Evolutionary conservation across 2,113 vertebrate genomes (phyloP), one percentile per base, ranked within the genome.

Genomic region (Neofelis nebulosa): DNA sequence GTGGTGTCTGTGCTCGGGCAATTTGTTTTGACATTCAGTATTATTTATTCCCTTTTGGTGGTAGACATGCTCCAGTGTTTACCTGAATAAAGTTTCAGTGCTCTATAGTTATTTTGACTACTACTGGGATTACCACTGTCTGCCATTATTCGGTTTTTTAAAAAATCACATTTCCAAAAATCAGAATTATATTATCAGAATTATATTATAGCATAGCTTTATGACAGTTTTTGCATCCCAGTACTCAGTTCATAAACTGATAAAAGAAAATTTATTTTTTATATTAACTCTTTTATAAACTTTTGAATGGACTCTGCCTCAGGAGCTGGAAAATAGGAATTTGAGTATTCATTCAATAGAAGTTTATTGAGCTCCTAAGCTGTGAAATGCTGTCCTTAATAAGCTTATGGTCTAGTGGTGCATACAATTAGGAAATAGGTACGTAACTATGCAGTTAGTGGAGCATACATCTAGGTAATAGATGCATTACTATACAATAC

Each of bases 1-100:
- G 81, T 65, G 83, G 63, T 89, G 80, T 71, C 82, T 89, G 50
- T 66, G 73, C 83, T 94, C 4, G 0, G 38, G 78, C 78, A 96
- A 95, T 95, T 95, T 97, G 82, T 97, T 96, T 78, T 96, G 95
- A 87, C 73, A 91, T 92, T 94, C 29, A 73, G 38, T 69, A 95
- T 95, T 95, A 94, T 96, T 96, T 94, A 97, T 95, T 83, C 81
- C 95, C 45, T 73, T 19, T 9, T 95, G 78, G 89, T 82, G 83
- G 73, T 27, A 91, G 52, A 82, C 61, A 95, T 0, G 3, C 33
- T 95, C 65, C 52, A 36, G 21, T 52, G 52, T 87, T 33, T 1
- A 78, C 19, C n/a, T 68, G 78, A 94, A 76, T 63, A 69, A 83
- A 78, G 23, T 91, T 94, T 86, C 41, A 63, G 31, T 27, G 5